These are phyloP conservation scores for Isotomurus palustris DNA, from an alignment of 2,888 invertebrate species.

Conservation along the genomic window DNA sequence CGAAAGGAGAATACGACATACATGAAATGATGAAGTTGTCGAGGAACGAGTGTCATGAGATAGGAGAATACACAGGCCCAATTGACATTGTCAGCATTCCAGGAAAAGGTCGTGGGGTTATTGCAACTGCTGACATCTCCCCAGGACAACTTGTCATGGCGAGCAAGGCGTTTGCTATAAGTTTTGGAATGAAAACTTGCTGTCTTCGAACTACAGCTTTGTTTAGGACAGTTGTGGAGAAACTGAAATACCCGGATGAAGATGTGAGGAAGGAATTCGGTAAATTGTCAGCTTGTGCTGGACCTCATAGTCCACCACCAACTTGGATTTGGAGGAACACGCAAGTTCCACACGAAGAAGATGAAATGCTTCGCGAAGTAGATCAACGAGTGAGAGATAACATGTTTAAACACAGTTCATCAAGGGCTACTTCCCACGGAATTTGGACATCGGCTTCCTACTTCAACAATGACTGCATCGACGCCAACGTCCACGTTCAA, in stretches of 20 bases:
- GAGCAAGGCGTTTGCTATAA: conserved; percentile 3
- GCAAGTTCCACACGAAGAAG: too few relatives aligned
- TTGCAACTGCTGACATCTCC: neutral
- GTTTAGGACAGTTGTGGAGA: too few relatives aligned
- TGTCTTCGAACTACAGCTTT: too few relatives aligned
- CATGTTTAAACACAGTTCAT: too few relatives aligned
- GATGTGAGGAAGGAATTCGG: neutral
- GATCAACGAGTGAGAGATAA: too few relatives aligned
- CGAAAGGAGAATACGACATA: neutral
- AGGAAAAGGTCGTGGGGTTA: conserved; percentile 2
- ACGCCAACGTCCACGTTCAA: neutral
- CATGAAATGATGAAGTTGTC: neutral
- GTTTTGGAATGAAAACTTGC: too few relatives aligned
- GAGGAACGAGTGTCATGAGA: neutral
- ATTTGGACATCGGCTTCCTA: neutral
- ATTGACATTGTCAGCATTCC: neutral
- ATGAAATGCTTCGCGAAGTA: too few relatives aligned
- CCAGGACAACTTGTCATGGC: neutral
- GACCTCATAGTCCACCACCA: too few relatives aligned
- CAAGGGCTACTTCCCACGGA: too few relatives aligned
- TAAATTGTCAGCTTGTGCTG: too few relatives aligned
- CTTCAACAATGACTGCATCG: neutral
- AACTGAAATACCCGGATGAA: neutral
- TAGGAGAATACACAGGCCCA: conserved; percentile 4
- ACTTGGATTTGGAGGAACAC: too few relatives aligned